A percentile compares a stretch with the other conserved stretches of the same genome.
phyloP scores from a whole-genome alignment of 2,113 vertebrate species.

The Paradisaea rubra region DNA sequence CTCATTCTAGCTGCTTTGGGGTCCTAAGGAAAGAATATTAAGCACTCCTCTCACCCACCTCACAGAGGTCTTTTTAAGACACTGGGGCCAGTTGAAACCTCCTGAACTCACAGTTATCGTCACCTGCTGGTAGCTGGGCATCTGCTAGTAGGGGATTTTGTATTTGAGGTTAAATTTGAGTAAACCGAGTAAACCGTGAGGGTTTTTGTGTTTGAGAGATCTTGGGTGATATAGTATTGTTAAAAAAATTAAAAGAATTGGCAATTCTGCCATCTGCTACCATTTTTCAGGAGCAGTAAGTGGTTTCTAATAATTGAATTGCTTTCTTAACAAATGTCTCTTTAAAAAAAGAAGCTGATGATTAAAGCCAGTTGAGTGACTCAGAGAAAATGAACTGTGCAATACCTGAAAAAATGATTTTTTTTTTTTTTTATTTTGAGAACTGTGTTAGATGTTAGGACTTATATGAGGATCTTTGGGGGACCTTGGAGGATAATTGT shows the following conservation, averaged over 20 bases:
- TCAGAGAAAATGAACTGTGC: background rate
- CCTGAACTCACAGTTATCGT: background rate
- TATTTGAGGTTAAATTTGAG: background rate
- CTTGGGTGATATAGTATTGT: background rate
- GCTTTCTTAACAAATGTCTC: background rate
- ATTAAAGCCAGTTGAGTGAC: background rate
- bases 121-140: background rate
- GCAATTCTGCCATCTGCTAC: background rate
- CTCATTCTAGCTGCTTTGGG: background rate
- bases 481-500: background rate
- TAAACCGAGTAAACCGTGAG: background rate
- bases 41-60: background rate
- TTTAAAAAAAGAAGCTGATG: background rate
- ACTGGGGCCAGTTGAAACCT: background rate
- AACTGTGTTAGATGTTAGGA: background rate
- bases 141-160: background rate
- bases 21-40: background rate
- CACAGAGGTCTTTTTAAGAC: background rate
- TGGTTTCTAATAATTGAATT: background rate
- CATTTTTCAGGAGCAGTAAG: background rate
- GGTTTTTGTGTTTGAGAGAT: background rate
- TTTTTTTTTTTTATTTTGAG: background rate
- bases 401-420: background rate
- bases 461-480: background rate
- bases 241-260: background rate